phyloP scores from a whole-genome alignment of 2,797 vertebrate species.

The Scyliorhinus canicula region DNA sequence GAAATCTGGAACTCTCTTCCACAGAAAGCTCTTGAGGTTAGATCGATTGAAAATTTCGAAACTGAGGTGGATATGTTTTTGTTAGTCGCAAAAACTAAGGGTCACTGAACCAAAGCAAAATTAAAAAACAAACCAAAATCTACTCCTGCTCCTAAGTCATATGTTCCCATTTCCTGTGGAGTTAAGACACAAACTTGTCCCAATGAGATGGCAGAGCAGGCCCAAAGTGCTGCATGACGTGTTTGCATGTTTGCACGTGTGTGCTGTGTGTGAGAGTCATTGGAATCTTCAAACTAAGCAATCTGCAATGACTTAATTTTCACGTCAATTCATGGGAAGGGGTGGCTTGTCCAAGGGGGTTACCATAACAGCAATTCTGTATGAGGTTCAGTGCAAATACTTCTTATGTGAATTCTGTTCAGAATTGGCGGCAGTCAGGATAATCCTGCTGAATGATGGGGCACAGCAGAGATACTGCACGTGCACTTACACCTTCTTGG shows the following conservation, averaged over 20 bases:
- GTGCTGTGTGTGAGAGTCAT: not conserved
- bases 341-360: not conserved
- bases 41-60: too few relatives aligned
- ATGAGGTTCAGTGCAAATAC: too few relatives aligned
- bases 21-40: too few relatives aligned
- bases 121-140: too few relatives aligned
- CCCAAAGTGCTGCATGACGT: not conserved
- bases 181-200: not conserved
- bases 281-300: not conserved
- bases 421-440: not conserved
- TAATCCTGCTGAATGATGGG: not conserved
- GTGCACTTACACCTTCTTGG: not conserved
- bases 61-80: too few relatives aligned
- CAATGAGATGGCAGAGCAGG: not conserved
- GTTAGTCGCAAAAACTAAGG: too few relatives aligned
- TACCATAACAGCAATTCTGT: not conserved
- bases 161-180: not conserved
- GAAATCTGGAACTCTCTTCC: too few relatives aligned
- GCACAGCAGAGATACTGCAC: not conserved
- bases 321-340: not conserved
- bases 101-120: too few relatives aligned
- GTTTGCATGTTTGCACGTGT: too few relatives aligned
- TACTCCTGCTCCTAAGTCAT: too few relatives aligned
- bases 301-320: not conserved
- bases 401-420: not conserved